Evolutionary conservation across 1,140 invertebrate species (phyloP).

Genomic region (Drosophila insularis): DNA sequence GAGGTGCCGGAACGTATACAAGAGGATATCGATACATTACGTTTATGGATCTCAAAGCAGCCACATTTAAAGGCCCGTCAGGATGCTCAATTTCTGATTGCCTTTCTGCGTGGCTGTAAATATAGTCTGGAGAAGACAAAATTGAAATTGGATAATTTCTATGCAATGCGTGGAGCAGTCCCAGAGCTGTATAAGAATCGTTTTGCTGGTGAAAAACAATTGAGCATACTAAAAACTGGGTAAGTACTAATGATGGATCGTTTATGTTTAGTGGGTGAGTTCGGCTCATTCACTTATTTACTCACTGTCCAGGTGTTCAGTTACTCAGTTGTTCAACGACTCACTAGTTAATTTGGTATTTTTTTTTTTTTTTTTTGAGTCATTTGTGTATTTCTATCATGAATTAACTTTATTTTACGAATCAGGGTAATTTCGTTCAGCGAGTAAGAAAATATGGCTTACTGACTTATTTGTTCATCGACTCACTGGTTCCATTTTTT

Average conservation of each 20-base stretch:
- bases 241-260: conserved; percentile 21
- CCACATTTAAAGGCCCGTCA: conserved; percentile 84
- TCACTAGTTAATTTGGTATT: no score
- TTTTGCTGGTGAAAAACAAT: conserved; percentile 69
- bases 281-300: no score
- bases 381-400: no score
- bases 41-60: conserved; percentile 87
- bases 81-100: conserved; percentile 86
- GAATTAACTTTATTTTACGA: no score
- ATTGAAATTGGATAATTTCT: conserved; percentile 86
- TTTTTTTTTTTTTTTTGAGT: no score
- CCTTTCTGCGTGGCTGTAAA: conserved; percentile 87
- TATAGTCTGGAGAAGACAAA: conserved; percentile 87
- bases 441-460: no score
- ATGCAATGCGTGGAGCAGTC: conserved; percentile 84
- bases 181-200: conserved; percentile 84
- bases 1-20: conserved; percentile 85
- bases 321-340: no score
- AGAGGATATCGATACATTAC: conserved; percentile 84
- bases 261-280: no score
- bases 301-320: no score
- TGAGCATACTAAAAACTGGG: conserved; percentile 70
- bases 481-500: no score
- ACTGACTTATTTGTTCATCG: no score
- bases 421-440: no score